Percentiles rank a stretch among this genome's conserved stretches.
phyloP scores from a whole-genome alignment of 2,113 vertebrate species.

The Meleagris gallopavo region DNA sequence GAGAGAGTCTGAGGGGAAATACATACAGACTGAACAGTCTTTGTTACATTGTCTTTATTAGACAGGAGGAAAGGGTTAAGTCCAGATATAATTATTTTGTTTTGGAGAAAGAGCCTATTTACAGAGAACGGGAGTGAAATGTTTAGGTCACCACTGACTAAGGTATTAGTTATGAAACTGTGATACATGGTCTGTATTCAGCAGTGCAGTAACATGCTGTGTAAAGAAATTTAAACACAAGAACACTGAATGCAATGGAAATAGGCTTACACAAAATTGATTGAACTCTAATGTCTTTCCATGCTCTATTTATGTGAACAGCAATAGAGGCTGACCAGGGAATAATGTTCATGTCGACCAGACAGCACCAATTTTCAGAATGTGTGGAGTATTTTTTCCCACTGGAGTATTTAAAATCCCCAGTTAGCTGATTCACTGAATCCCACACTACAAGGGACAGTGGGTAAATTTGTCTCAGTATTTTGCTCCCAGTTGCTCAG shows the following conservation, averaged over 20 bases:
- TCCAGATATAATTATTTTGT: not conserved
- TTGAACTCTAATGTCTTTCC: not conserved
- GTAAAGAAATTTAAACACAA: not conserved
- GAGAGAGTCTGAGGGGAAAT: not conserved
- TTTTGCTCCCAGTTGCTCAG: slow-evolving; percentile 7
- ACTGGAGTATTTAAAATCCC: not conserved
- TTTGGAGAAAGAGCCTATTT: not conserved
- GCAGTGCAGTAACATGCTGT: not conserved
- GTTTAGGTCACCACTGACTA: not conserved
- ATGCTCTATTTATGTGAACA: not conserved
- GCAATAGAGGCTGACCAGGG: not conserved
- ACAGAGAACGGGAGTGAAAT: not conserved
- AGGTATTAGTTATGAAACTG: not conserved
- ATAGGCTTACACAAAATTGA: not conserved
- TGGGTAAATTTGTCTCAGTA: slow-evolving; percentile 41
- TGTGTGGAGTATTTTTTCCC: not conserved
- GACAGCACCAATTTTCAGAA: not conserved
- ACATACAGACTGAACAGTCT: not conserved
- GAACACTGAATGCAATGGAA: not conserved
- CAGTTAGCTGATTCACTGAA: slow-evolving; percentile 2
- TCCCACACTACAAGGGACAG: not conserved
- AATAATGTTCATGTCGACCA: not conserved
- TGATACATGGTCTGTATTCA: not conserved
- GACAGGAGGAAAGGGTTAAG: not conserved
- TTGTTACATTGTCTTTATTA: not conserved